Percentiles rank a stretch among this genome's conserved stretches.
Conservation (phyloP, 2,797 vertebrate genomes). For the Dromococcyx pavoninus region DNA sequence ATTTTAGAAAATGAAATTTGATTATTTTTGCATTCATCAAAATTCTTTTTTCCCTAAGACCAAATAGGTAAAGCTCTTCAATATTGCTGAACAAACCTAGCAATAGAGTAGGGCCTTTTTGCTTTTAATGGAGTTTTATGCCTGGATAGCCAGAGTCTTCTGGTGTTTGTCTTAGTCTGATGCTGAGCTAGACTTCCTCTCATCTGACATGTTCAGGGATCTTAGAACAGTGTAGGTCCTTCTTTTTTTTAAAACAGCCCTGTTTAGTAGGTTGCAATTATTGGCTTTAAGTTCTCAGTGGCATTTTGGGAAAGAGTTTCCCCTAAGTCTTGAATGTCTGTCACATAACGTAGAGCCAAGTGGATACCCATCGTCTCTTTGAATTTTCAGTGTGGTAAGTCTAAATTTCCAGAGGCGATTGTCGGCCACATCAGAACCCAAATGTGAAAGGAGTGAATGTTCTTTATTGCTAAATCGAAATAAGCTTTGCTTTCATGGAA, state of each 20-base stretch:
- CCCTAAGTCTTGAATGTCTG: neutral
- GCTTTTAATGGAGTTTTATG: neutral
- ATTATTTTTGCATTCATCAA: neutral
- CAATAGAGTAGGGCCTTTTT: neutral
- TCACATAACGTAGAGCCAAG: neutral
- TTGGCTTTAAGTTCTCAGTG: neutral
- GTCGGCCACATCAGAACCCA: neutral
- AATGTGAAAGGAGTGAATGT: neutral
- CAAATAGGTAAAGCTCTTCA: neutral
- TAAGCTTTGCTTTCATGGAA: neutral
- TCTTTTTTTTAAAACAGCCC: too few species aligned
- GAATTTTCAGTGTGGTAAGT: neutral
- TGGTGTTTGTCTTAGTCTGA: neutral
- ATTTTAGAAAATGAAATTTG: neutral
- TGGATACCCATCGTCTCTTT: neutral
- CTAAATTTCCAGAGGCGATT: neutral
- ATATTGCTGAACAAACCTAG: neutral
- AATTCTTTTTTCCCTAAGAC: neutral
- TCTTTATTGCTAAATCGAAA: neutral
- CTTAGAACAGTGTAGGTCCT: neutral
- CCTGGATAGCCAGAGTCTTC: neutral
- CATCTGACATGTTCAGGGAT: neutral
- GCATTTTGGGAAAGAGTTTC: neutral
- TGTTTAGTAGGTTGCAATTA: neutral
- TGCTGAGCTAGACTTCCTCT: neutral